Base-by-base conservation (phyloP, 2,797 vertebrate species). In the Avahi laniger region DNA sequence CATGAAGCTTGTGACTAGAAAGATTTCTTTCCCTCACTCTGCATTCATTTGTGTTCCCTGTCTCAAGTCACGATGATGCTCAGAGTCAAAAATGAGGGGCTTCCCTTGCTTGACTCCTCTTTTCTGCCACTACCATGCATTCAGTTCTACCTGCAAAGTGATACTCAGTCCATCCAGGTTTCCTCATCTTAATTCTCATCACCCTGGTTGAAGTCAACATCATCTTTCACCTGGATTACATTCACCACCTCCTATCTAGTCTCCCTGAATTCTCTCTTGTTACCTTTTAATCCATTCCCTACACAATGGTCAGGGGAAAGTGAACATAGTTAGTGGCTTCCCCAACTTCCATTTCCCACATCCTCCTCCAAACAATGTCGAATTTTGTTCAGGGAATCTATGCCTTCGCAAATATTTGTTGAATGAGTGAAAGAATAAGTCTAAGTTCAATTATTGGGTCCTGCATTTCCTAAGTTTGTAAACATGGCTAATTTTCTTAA, bases 391-490 rank as follows among this genome's bases (percentile, higher is more conserved):
- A 83, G 33, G 28, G 35, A 10, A 85, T 33, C 4, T 12, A 93
- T 72, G 69, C 24, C 22, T 95, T 67, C 91, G 81, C 41, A 95
- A 92, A 5, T 87, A 61, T 43, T 92, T 92, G 18, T 70, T 91
- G 54, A 85, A 83, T 67, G 54, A 82, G 76, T 79, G 43, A 69
- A 35, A 65, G 30, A 89, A 28, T 78, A 54, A 52, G 38, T 13
- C 41, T 79, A 30, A 88, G 20, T 86, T 92, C 28, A 93, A 57
- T 78, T 38, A 46, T 10, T 80, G 12, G 5, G 13, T 50, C 22
- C 7, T 89, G 26, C 1, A 46, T 78, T 87, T 89, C 28, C 43
- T 75, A 70, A 69, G 0, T 82, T 85, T 63, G 7, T 79, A 91
- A 84, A 13, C 41, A 91, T 15, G 28, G 28, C 30, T 22, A 90